Percentiles rank a stretch among this genome's conserved stretches.
Evolutionary conservation across 2,888 invertebrate genomes (phyloP).

Genomic region (Agrochola lota): DNA sequence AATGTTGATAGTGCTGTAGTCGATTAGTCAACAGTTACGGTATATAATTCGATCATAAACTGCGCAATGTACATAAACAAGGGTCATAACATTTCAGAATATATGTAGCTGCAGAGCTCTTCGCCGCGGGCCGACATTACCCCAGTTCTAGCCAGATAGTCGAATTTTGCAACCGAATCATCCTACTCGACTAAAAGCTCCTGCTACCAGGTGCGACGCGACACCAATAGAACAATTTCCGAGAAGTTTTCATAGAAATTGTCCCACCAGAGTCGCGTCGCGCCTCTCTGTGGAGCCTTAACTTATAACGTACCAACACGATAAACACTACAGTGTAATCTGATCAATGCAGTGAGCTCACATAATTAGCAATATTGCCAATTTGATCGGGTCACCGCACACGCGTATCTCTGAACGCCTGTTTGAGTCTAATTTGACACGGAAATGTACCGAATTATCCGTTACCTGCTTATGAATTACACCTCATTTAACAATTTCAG

Average conservation of each 20-base stretch:
- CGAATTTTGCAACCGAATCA: conserved; percentile 19
- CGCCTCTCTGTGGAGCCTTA: too few relatives aligned
- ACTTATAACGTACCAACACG: not conserved
- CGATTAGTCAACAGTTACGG: conserved; percentile 35
- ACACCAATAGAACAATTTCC: too few relatives aligned
- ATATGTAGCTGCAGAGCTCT: conserved; percentile 16
- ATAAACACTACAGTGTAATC: conserved; percentile 53
- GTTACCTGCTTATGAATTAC: conserved; percentile 55
- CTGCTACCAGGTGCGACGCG: too few relatives aligned
- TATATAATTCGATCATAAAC: conserved; percentile 35
- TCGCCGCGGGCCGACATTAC: conserved; percentile 42
- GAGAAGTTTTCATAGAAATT: too few relatives aligned
- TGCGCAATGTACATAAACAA: conserved; percentile 35
- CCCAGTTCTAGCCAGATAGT: conserved; percentile 36
- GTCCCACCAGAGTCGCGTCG: too few relatives aligned
- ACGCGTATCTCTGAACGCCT: conserved; percentile 70
- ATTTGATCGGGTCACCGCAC: conserved; percentile 73
- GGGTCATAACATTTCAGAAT: conserved; percentile 35
- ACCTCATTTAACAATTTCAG: conserved; percentile 49
- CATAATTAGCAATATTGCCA: conserved; percentile 67
- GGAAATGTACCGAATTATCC: conserved; percentile 68
- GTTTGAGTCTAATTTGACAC: conserved; percentile 72
- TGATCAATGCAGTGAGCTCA: conserved; percentile 62
- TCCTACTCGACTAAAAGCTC: conserved; percentile 15
- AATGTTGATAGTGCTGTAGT: conserved; percentile 18